Evolutionary conservation across 2,113 vertebrate species (phyloP).

Genomic region (Phyllostomus discolor): DNA sequence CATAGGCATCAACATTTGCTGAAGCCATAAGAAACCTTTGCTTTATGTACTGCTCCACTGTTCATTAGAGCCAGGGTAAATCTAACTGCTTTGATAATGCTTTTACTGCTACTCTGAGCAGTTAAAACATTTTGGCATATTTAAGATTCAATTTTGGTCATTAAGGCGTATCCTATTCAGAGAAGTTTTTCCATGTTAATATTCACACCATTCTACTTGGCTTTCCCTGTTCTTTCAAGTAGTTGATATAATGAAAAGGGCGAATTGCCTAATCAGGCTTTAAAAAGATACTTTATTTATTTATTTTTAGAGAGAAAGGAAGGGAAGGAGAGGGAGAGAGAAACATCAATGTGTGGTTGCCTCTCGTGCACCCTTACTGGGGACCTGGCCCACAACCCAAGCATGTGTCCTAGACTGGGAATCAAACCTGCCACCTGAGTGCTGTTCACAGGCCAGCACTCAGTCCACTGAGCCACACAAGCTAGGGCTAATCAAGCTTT

Average conservation of each 20-base stretch:
- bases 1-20: neutral
- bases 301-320: no score
- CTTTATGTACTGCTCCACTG: neutral
- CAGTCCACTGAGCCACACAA: no score
- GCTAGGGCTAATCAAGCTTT: constrained; percentile 49
- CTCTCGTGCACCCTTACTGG: no score
- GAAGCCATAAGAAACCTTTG: neutral
- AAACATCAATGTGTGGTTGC: no score
- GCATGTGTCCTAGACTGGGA: no score
- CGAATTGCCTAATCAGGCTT: constrained; percentile 56
- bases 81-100: constrained; percentile 29
- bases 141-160: constrained; percentile 40
- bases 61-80: constrained; percentile 42
- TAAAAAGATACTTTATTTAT: neutral
- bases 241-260: constrained; percentile 62
- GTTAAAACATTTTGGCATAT: constrained; percentile 51
- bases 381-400: no score
- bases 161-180: constrained; percentile 34
- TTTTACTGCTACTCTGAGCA: constrained; percentile 25
- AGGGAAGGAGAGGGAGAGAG: no score
- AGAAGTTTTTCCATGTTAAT: constrained; percentile 61
- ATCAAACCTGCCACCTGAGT: no score
- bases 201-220: constrained; percentile 41
- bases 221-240: constrained; percentile 41
- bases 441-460: no score